These are phyloP conservation scores for Erpetoichthys calabaricus DNA, from an alignment of 2,797 vertebrate species.

Conservation along the genomic window DNA sequence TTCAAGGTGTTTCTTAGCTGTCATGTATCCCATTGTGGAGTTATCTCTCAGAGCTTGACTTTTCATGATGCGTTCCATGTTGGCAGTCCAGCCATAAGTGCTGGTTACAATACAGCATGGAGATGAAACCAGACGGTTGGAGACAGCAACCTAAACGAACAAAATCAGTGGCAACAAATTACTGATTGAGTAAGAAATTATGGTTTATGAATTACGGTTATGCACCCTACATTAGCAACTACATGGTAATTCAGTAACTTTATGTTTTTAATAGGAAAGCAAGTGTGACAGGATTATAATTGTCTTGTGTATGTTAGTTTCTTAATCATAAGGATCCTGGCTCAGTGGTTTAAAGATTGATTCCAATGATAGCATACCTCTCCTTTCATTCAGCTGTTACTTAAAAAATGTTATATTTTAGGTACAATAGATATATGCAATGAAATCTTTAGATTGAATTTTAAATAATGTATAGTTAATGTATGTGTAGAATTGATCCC, in stretches of 20 bases:
- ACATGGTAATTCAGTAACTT: too few species aligned
- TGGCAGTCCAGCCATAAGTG: constrained; percentile 57
- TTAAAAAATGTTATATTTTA: too few species aligned
- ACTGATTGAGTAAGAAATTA: too few species aligned
- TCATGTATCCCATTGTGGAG: constrained; percentile 96
- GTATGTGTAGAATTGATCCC: too few species aligned
- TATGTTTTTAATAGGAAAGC: constrained; percentile 21
- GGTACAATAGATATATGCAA: too few species aligned
- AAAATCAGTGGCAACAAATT: constrained; percentile 1
- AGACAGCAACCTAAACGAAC: constrained; percentile 64
- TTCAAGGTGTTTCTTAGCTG: constrained; percentile 90
- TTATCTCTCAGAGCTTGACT: constrained; percentile 85
- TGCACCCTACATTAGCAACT: too few species aligned
- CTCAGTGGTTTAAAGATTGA: not conserved
- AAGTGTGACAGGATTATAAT: constrained; percentile 66
- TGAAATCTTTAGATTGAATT: too few species aligned
- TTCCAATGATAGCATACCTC: too few species aligned
- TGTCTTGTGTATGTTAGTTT: constrained; percentile 27
- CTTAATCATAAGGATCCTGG: not conserved
- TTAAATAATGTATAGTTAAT: too few species aligned
- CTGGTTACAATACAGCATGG: constrained; percentile 90
- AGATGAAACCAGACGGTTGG: constrained; percentile 79
- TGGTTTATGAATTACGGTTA: too few species aligned
- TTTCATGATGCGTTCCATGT: constrained; percentile 89
- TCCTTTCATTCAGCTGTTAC: too few species aligned